These are phyloP conservation scores for Holacanthus passer DNA, from an alignment of 2,113 vertebrate genomes.

Conservation along the genomic window DNA sequence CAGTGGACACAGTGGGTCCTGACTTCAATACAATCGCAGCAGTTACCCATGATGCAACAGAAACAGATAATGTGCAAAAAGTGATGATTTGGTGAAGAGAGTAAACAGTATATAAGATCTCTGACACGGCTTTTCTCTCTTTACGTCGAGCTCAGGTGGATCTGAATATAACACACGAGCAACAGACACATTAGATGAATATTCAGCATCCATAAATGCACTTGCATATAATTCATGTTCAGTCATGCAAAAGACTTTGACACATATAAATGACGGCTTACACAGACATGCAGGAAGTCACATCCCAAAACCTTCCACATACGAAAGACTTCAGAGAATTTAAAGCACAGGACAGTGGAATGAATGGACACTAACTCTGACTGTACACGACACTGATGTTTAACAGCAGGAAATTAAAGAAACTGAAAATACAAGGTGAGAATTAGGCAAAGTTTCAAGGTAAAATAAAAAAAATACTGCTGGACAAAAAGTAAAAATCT, in stretches of 20 bases:
- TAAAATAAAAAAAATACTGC: background rate
- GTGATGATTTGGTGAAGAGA: background rate
- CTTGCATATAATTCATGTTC: conserved; percentile 55
- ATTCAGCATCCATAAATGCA: conserved; percentile 53
- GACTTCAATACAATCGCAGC: conserved; percentile 7
- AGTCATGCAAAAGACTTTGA: conserved; percentile 56
- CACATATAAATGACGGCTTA: background rate
- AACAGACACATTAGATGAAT: conserved; percentile 13
- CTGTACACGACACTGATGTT: background rate
- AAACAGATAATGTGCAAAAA: conserved; percentile 26
- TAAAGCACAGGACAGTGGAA: background rate
- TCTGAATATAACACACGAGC: background rate
- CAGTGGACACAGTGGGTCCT: conserved; percentile 25
- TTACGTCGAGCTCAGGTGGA: background rate
- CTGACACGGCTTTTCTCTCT: background rate
- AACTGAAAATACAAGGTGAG: background rate
- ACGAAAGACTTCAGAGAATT: background rate
- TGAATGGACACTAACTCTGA: background rate
- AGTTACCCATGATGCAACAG: conserved; percentile 4
- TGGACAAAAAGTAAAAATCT: background rate
- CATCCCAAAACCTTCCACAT: background rate
- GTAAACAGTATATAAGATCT: conserved; percentile 24
- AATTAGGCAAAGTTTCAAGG: background rate
- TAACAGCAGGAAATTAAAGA: background rate
- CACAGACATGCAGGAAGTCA: conserved; percentile 51